phyloP scores from a whole-genome alignment of 2,888 invertebrate species.

The Melinaea menophilus region DNA sequence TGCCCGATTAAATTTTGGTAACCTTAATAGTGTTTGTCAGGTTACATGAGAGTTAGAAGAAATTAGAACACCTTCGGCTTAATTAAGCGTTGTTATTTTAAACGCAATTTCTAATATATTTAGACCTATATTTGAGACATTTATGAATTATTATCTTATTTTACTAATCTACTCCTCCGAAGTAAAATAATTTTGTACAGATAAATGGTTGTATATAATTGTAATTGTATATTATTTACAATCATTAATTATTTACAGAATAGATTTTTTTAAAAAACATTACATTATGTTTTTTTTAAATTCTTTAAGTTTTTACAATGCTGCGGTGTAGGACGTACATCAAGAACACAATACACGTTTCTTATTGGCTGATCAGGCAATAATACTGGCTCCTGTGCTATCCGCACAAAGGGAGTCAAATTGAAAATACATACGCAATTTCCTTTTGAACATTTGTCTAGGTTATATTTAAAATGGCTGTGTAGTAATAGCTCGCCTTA shows the following conservation, averaged over 20 bases:
- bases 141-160: too few relatives aligned
- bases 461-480: constrained; percentile 20
- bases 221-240: too few relatives aligned
- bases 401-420: constrained; percentile 27
- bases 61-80: constrained; percentile 21
- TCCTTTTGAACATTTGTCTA: constrained; percentile 31
- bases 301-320: neutral
- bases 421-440: constrained; percentile 31
- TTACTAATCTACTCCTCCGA: too few relatives aligned
- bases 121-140: too few relatives aligned
- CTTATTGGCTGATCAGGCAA: constrained; percentile 23
- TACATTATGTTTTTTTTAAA: neutral
- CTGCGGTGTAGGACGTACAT: constrained; percentile 13
- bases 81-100: neutral
- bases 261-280: too few relatives aligned
- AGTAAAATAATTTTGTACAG: too few relatives aligned
- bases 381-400: constrained; percentile 16
- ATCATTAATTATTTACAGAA: too few relatives aligned
- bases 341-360: constrained; percentile 21
- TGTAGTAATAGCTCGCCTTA: constrained; percentile 8
- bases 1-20: constrained; percentile 35
- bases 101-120: neutral
- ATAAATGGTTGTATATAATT: too few relatives aligned
- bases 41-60: constrained; percentile 24
- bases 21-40: constrained; percentile 31